A percentile compares a stretch with the other conserved stretches of the same genome.
These are phyloP conservation scores for Spodoptera picta DNA, from an alignment of 2,888 invertebrate species.

Conservation along the genomic window DNA sequence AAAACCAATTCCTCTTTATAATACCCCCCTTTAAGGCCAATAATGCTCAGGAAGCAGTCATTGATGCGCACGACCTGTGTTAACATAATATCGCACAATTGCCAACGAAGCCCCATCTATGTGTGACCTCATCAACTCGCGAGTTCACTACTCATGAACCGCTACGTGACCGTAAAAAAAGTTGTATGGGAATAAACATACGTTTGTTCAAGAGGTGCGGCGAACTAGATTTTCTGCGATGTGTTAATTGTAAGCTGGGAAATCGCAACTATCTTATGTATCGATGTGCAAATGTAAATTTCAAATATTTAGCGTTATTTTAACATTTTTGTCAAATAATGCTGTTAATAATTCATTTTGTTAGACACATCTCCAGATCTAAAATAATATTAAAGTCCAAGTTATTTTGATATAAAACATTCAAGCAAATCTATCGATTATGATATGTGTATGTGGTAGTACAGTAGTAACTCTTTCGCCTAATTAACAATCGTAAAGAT, in stretches of 20 bases:
- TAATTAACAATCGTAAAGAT: not conserved
- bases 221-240: constrained; percentile 36
- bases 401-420: too few species aligned
- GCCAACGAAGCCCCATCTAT: constrained; percentile 56
- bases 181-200: constrained; percentile 12
- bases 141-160: constrained; percentile 70
- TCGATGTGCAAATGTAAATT: constrained; percentile 2
- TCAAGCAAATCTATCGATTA: too few species aligned
- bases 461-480: too few species aligned
- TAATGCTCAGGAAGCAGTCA: constrained; percentile 48
- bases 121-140: constrained; percentile 69
- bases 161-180: constrained; percentile 81
- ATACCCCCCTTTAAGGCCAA: constrained; percentile 15
- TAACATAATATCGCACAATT: constrained; percentile 57
- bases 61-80: constrained; percentile 40
- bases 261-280: constrained; percentile 13
- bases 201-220: constrained; percentile 4
- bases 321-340: not conserved
- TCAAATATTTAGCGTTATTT: not conserved
- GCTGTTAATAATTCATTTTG: too few species aligned
- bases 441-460: too few species aligned
- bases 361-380: too few species aligned
- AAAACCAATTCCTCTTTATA: too few species aligned
- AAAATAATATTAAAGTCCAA: too few species aligned
- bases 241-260: constrained; percentile 46